Base-by-base conservation (phyloP, 2,113 vertebrate species). In the Meleagris gallopavo region DNA sequence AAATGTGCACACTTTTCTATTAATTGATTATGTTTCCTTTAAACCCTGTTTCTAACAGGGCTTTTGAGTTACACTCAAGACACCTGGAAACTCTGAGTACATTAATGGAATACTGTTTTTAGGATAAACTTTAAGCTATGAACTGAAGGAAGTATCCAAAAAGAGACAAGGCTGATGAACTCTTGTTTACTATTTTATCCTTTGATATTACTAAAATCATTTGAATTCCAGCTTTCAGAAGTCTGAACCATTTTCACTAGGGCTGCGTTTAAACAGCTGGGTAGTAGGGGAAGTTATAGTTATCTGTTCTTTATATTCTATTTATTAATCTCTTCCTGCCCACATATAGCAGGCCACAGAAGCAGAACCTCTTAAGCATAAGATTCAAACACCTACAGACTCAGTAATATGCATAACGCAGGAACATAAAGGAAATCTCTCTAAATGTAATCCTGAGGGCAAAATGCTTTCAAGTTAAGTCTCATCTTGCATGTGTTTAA, bases 51-150 rank as follows among this genome's bases (percentile, higher is more conserved):
- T 5, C 4, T 11, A 75, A 32, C 3, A 10, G 67, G 61, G 45
- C 55, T 60, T 30, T 24, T 72, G 30, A 78, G 75, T 48, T 62
- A 24, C 77, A 88, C 17, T 1, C 36, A 41, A 74, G 54, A 81
- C 32, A 62, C 57, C 0, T 80, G 85, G 85, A 96, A 95, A 90
- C 91, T 90, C 91, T 32, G 21, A 80, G 78, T 40, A 77, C 6
- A 4, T 73, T 69, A 93, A 86, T 48, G 48, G 61, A 64, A 80
- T 58, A 43, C 30, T 64, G 79, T 73, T 93, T 90, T 88, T 89
- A 83, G 87, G 64, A 91, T 67, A 94, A 94, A 85, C 32, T 90
- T 78, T 88, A 79, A 79, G 61, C 78, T 61, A 22, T 73, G 84
- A 94, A 84, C 93, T 93, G 82, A 82, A 82, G 86, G 65, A 67